Conservation (phyloP, 2,888 invertebrate species). For the Xanthostigma xanthostigma region DNA sequence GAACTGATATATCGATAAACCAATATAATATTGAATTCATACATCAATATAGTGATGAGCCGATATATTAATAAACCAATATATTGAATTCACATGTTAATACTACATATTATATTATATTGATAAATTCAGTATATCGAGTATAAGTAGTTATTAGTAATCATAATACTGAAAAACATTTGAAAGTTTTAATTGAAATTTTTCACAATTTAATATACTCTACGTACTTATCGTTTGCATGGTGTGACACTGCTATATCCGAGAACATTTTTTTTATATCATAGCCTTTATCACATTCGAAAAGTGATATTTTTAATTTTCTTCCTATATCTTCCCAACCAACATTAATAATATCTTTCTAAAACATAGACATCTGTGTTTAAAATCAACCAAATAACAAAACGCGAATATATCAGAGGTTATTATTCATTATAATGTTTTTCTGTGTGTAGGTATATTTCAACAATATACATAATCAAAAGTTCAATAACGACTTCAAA, state of each 20-base stretch:
- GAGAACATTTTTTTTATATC: conserved; percentile 7
- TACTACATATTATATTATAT: no score
- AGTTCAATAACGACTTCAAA: no score
- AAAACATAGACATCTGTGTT: conserved; percentile 1
- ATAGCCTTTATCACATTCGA: conserved; percentile 8
- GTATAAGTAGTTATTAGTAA: conserved; percentile 2
- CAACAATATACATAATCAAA: not conserved
- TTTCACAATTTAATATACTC: not conserved
- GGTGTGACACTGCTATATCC: conserved; percentile 6
- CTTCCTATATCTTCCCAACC: conserved; percentile 6
- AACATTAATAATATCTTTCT: conserved; percentile 5
- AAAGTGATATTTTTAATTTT: conserved; percentile 7
- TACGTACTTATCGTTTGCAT: conserved; percentile 9
- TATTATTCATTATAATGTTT: not conserved
- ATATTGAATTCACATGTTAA: no score
- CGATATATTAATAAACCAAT: no score
- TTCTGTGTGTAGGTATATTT: not conserved
- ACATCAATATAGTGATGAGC: no score
- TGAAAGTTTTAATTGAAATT: not conserved
- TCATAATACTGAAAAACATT: conserved; percentile 4
- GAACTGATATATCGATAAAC: no score
- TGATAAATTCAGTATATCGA: conserved; percentile 1
- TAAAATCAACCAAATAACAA: not conserved
- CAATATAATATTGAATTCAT: no score
- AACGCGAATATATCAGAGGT: no score